Conservation (phyloP, 2,113 vertebrate species). For the Oreotrochilus melanogaster region DNA sequence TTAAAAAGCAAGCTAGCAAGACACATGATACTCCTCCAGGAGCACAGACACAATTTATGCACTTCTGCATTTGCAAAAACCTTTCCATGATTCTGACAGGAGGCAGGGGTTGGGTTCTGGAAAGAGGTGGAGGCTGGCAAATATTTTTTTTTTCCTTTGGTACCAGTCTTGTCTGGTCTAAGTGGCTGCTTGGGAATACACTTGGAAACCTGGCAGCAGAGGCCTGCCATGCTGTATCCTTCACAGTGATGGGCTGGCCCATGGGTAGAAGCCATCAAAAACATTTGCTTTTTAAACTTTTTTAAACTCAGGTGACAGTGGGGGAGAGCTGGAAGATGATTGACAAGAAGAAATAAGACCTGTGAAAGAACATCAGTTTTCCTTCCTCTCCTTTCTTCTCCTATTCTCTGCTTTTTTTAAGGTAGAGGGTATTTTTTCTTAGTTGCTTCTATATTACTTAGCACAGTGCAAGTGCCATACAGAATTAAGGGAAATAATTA, state of each 20-base stretch:
- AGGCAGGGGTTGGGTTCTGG: not conserved
- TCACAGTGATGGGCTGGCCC: not conserved
- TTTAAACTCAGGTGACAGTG: not conserved
- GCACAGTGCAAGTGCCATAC: not conserved
- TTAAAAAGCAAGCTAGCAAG: not conserved
- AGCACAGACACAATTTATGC: not conserved
- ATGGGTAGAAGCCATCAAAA: not conserved
- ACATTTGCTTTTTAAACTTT: not conserved
- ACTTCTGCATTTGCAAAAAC: not conserved
- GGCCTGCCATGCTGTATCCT: accelerated
- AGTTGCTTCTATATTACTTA: not conserved
- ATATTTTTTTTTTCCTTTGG: slow-evolving; percentile 31
- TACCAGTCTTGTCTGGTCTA: slow-evolving; percentile 20
- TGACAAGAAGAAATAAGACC: not conserved
- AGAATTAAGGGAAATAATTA: not conserved
- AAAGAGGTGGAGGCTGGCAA: not conserved
- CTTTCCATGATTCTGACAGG: slow-evolving; percentile 12
- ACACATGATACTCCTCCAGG: not conserved
- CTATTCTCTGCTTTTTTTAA: not conserved
- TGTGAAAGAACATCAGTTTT: not conserved
- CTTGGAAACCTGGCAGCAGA: not conserved
- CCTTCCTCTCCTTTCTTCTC: not conserved
- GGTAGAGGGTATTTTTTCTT: not conserved
- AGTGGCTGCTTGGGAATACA: not conserved
- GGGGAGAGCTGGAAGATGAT: not conserved